Percentiles rank a stretch among this genome's conserved stretches.
These are phyloP conservation scores for Nansenia antarctica DNA, from an alignment of 2,113 vertebrate genomes.

Conservation along the genomic window DNA sequence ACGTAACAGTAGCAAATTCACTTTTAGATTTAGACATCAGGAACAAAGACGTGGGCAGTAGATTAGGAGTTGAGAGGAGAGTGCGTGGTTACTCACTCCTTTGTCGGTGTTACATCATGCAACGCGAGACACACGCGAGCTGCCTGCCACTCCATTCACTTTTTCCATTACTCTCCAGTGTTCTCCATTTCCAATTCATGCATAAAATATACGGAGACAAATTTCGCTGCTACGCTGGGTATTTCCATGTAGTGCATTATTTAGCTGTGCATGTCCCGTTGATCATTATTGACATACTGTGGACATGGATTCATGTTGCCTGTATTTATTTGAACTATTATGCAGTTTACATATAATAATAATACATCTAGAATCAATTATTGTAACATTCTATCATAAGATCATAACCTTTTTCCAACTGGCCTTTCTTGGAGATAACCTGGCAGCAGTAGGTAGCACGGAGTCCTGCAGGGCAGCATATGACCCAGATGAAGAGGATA, in stretches of 20 bases:
- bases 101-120: slow-evolving; percentile 76
- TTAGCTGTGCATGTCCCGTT: neutral
- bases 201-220: slow-evolving; percentile 35
- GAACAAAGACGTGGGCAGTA: slow-evolving; percentile 20
- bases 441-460: no score
- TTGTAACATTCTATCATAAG: no score
- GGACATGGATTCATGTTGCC: no score
- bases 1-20: no score
- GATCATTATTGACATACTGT: no score
- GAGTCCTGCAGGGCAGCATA: no score
- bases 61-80: slow-evolving; percentile 27
- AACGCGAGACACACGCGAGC: slow-evolving; percentile 34
- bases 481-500: no score
- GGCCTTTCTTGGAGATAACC: no score
- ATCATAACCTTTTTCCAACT: no score
- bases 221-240: neutral
- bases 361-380: no score
- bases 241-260: neutral
- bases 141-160: slow-evolving; percentile 13
- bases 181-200: slow-evolving; percentile 61
- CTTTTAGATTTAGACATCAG: neutral
- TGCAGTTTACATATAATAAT: no score
- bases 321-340: no score
- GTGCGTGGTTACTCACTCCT: slow-evolving; percentile 66
- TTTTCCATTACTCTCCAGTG: slow-evolving; percentile 35